Percentiles rank a stretch among this genome's conserved stretches.
phyloP scores from a whole-genome alignment of 2,113 vertebrate genomes.

The Accipiter cooperii region DNA sequence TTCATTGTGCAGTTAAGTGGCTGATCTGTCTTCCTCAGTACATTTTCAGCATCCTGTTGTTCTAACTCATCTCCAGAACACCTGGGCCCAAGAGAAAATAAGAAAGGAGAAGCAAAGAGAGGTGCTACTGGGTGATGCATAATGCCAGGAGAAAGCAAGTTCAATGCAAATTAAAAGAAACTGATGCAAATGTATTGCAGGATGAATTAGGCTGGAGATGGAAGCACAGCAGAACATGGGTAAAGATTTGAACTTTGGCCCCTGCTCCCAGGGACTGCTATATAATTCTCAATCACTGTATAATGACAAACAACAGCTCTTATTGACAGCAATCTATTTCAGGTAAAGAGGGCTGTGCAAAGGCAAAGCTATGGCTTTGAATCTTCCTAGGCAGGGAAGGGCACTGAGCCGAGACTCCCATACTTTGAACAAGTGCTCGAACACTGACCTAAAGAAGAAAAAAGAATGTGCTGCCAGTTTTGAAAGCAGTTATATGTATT shows the following conservation, averaged over 20 bases:
- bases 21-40: background rate
- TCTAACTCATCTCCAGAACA: background rate
- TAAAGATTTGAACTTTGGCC: background rate
- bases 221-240: background rate
- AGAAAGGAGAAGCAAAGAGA: background rate
- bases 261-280: background rate
- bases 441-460: background rate
- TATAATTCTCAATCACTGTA: background rate
- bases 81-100: background rate
- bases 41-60: background rate
- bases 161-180: background rate
- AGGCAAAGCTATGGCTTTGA: background rate
- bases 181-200: background rate
- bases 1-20: background rate
- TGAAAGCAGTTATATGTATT: background rate
- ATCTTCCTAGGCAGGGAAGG: background rate
- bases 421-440: background rate
- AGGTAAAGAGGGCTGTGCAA: background rate
- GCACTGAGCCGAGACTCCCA: background rate
- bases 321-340: background rate
- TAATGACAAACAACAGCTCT: background rate
- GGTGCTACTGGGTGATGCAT: background rate
- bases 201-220: background rate
- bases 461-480: background rate
- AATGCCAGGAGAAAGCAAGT: background rate